Evolutionary conservation across 2,113 vertebrate genomes (phyloP).

Genomic region (Carlito syrichta): DNA sequence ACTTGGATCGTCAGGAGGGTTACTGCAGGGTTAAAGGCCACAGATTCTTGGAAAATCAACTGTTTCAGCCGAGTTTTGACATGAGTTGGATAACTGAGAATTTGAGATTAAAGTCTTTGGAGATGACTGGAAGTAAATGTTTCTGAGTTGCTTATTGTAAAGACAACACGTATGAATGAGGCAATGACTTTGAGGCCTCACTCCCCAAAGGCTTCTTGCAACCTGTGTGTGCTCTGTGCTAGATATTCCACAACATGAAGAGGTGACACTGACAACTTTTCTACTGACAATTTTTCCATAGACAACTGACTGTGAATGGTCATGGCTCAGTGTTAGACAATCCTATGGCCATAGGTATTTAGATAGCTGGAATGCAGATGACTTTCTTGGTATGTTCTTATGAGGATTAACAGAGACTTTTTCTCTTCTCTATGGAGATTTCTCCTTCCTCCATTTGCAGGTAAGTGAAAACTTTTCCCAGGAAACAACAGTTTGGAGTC

Average conservation of each 20-base stretch:
- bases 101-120: background rate
- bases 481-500: background rate
- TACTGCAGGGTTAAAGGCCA: too few relatives aligned
- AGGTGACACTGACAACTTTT: background rate
- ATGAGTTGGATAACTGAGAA: background rate
- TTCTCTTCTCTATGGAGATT: background rate
- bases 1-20: background rate
- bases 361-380: background rate
- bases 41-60: background rate
- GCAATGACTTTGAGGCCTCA: accelerated
- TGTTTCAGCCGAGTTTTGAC: background rate
- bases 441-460: background rate
- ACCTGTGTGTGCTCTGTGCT: background rate
- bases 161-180: accelerated
- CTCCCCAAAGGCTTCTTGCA: background rate
- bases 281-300: background rate
- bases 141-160: background rate
- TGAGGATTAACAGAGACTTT: background rate
- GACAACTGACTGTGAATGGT: background rate
- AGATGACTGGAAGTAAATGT: too few relatives aligned
- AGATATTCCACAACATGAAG: too few relatives aligned
- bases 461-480: background rate
- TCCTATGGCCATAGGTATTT: background rate
- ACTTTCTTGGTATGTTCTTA: background rate
- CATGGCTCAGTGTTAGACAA: background rate